Conservation (phyloP, 1,140 invertebrate genomes). For the Aleiodes sp. region DNA sequence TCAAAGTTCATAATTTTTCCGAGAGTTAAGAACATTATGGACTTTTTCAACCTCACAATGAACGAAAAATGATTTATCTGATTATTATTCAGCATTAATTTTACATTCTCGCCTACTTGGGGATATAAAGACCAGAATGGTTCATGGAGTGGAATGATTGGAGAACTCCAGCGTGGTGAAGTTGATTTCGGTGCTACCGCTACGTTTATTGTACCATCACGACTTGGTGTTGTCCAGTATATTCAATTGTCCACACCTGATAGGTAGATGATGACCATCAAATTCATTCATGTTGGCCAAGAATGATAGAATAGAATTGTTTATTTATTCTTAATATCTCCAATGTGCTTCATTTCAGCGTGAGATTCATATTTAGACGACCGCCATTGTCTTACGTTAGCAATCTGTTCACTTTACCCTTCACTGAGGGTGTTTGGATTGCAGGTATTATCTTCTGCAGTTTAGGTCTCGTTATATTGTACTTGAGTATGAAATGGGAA, state of each 20-base stretch:
- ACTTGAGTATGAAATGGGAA: constrained; percentile 61
- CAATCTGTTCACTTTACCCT: constrained; percentile 73
- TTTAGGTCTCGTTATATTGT: constrained; percentile 61
- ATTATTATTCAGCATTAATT: constrained; percentile 54
- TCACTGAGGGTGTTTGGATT: constrained; percentile 70
- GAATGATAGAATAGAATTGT: neutral
- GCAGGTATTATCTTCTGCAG: constrained; percentile 64
- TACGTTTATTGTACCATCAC: constrained; percentile 69
- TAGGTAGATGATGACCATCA: constrained; percentile 35
- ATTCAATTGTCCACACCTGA: constrained; percentile 71
- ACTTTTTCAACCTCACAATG: no score
- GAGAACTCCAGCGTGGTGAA: constrained; percentile 67
- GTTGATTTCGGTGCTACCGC: constrained; percentile 73
- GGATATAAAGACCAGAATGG: constrained; percentile 64
- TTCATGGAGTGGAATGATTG: constrained; percentile 74
- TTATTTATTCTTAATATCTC: neutral
- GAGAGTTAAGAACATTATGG: no score
- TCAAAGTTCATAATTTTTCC: neutral
- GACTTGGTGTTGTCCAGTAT: constrained; percentile 70
- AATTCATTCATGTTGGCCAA: neutral
- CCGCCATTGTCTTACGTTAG: constrained; percentile 74
- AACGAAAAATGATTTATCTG: neutral
- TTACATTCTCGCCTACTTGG: constrained; percentile 66
- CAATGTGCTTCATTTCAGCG: constrained; percentile 45
- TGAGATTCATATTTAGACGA: constrained; percentile 73